Conservation (phyloP, 2,888 invertebrate genomes). For the Desoria tigrina region DNA sequence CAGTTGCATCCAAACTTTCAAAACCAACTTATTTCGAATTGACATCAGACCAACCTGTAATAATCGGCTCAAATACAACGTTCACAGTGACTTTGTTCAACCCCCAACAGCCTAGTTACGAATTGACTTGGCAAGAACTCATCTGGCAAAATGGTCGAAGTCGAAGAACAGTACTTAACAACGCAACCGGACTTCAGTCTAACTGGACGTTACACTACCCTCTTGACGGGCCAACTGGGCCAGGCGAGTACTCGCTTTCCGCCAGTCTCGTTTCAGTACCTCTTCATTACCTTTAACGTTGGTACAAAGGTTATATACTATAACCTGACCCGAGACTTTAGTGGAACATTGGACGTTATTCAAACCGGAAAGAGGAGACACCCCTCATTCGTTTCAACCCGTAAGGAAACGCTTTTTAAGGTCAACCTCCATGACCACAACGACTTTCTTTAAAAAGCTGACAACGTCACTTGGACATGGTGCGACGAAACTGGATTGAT, state of each 20-base stretch:
- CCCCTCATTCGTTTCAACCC: slow-evolving; percentile 38
- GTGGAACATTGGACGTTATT: slow-evolving; percentile 39
- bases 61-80: slow-evolving; percentile 70
- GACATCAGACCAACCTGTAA: slow-evolving; percentile 68
- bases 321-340: slow-evolving; percentile 38
- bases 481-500: slow-evolving; percentile 33
- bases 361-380: slow-evolving; percentile 32
- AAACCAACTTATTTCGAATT: slow-evolving; percentile 58
- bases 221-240: background rate
- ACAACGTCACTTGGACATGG: slow-evolving; percentile 48
- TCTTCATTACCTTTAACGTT: slow-evolving; percentile 26
- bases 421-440: slow-evolving; percentile 42
- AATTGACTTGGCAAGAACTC: slow-evolving; percentile 41
- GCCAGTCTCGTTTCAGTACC: slow-evolving; percentile 33
- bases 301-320: slow-evolving; percentile 25
- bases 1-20: too few relatives aligned
- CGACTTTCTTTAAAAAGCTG: slow-evolving; percentile 29
- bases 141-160: background rate
- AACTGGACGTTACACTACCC: slow-evolving; percentile 42
- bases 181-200: slow-evolving; percentile 39
- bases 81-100: slow-evolving; percentile 66
- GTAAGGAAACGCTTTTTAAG: slow-evolving; percentile 39
- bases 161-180: slow-evolving; percentile 17
- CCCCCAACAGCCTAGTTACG: slow-evolving; percentile 47
- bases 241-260: slow-evolving; percentile 39